Evolutionary conservation across 64 coral and sea anemone species (phyloP).

Genomic region (Montipora sp.): DNA sequence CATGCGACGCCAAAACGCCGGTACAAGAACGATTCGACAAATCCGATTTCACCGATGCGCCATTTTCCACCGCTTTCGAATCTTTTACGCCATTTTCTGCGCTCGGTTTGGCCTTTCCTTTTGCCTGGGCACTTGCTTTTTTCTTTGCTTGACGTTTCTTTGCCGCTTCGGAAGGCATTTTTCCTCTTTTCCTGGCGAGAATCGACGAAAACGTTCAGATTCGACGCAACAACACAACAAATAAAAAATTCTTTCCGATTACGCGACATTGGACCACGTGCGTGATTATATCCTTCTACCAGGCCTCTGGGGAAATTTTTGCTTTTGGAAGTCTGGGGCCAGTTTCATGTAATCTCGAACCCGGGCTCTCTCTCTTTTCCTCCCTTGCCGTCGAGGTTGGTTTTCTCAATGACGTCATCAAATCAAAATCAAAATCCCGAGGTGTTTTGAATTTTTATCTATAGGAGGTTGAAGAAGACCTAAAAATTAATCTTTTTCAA

Average conservation of each 20-base stretch:
- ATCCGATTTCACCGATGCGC: constrained; percentile 53
- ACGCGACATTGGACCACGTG: constrained; percentile 53
- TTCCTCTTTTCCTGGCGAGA: neutral
- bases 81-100: constrained; percentile 49
- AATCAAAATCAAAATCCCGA: too few species aligned
- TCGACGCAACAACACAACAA: neutral
- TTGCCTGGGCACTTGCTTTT: constrained; percentile 90
- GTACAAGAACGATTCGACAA: constrained; percentile 90
- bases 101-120: constrained; percentile 90
- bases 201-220: neutral
- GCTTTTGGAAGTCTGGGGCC: too few species aligned
- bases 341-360: too few species aligned
- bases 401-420: too few species aligned
- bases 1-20: constrained; percentile 99
- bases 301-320: too few species aligned
- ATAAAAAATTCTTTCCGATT: constrained; percentile 28
- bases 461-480: too few species aligned
- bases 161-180: constrained; percentile 96
- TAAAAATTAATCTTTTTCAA: too few species aligned
- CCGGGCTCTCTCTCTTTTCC: too few species aligned
- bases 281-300: neutral
- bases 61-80: constrained; percentile 41
- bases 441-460: too few species aligned
- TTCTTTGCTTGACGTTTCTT: constrained; percentile 99
- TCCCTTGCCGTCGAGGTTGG: too few species aligned